Evolutionary conservation across 2,888 invertebrate genomes (phyloP), one percentile per base, ranked within the genome.

Genomic region (Pseudolycoriella hygida): DNA sequence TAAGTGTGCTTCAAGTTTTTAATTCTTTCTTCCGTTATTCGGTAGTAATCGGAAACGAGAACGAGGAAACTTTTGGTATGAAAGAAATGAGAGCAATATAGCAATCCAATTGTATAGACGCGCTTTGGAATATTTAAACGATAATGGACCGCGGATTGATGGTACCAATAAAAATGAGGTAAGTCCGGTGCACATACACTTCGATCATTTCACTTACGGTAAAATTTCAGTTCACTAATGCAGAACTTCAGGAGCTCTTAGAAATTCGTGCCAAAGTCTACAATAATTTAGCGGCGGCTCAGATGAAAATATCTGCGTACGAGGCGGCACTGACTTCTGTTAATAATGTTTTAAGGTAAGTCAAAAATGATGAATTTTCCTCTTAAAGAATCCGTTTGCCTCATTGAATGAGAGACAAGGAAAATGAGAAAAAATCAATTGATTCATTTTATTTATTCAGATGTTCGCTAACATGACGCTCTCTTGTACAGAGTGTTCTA

Each of bases 271-370:
- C 90, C 44, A 78, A 85, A 55, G 85, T 89, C 1, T 81, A 84
- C 56, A 93, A 93, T 60, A 94, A 94, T 60, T 75, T 93, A 71
- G 90, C 92, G 12, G 87, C 88, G 50, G 86, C 90, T 12, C 92
- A 93, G 66, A 72, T 93, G 52, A 90, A 88, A 69, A 79, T 85
- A 34, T 79, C 83, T 46, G 82, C 86, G 8, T 87, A 76, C 59
- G 87, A 88, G 53, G 80, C 85, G 10, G 92, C 92, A 5, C 67
- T 90, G 18, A 73, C 77, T 62, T 86, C 88, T 8, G 80, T 92
- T 20, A 82, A 85, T 43, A 73, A 77, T 57, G 93, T 93, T 2
- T 67, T 93, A 12, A 25, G 25, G 25, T 25, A 25, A 25, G 8
- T n/a, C n/a, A n/a, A n/a, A n/a, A n/a, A n/a, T n/a, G n/a, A n/a